Percentiles rank a stretch among this genome's conserved stretches.
These are phyloP conservation scores for Sebastiscus albofasciatus DNA, from an alignment of 2,797 vertebrate genomes.

Conservation along the genomic window DNA sequence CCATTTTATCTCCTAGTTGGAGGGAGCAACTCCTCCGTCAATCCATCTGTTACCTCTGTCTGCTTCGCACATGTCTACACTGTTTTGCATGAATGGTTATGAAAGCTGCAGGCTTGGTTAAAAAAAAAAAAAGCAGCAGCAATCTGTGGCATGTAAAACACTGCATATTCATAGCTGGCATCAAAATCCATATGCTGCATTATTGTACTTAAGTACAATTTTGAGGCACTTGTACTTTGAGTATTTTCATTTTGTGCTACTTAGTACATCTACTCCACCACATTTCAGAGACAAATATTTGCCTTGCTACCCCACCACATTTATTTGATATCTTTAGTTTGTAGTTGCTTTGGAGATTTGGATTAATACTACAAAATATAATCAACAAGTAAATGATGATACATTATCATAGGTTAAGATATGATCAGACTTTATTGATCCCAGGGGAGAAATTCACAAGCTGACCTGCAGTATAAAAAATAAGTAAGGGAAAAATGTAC, in stretches of 20 bases:
- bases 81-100: neutral
- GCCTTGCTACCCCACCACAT: neutral
- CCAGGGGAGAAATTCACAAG: neutral
- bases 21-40: conserved; percentile 37
- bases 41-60: conserved; percentile 47
- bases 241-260: neutral
- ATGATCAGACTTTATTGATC: neutral
- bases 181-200: neutral
- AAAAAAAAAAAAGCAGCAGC: neutral
- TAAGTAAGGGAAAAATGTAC: neutral
- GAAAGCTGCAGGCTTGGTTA: neutral
- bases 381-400: too few species aligned
- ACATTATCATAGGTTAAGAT: too few species aligned
- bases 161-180: neutral
- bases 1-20: conserved; percentile 54
- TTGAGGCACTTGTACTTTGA: neutral
- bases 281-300: neutral
- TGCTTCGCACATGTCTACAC: conserved; percentile 28
- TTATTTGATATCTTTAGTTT: neutral
- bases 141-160: neutral
- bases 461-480: neutral
- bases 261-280: neutral
- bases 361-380: neutral
- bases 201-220: neutral
- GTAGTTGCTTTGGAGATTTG: neutral